phyloP scores from a whole-genome alignment of 2,797 vertebrate species.

The Cuniculus paca region DNA sequence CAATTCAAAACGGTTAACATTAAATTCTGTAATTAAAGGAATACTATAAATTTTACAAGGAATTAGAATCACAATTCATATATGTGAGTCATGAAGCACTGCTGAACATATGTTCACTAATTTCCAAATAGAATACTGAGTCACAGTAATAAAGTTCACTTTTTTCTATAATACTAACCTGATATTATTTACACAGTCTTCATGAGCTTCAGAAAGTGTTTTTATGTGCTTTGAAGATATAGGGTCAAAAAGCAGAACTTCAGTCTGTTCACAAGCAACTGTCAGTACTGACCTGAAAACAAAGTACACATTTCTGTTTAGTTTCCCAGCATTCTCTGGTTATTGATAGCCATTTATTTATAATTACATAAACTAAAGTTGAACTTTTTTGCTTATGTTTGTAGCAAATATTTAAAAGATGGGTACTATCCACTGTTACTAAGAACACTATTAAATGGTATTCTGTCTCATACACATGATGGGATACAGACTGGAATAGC shows the following conservation, averaged over 20 bases:
- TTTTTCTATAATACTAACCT: constrained; percentile 89
- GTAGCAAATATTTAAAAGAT: constrained; percentile 39
- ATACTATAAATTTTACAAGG: not conserved
- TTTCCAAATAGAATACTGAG: constrained; percentile 43
- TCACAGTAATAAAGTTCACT: constrained; percentile 57
- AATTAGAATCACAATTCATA: constrained; percentile 45
- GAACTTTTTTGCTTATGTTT: constrained; percentile 6
- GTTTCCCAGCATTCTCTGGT: constrained; percentile 31
- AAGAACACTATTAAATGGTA: constrained; percentile 37
- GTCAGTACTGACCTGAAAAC: constrained; percentile 95
- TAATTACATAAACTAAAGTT: constrained; percentile 25
- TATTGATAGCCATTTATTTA: constrained; percentile 52
- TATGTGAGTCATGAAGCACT: constrained; percentile 30
- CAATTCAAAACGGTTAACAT: constrained; percentile 51
- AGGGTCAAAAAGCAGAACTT: constrained; percentile 98
- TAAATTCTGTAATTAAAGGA: constrained; percentile 60
- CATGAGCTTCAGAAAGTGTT: constrained; percentile 97
- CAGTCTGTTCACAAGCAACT: constrained; percentile 98
- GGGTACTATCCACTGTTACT: not conserved
- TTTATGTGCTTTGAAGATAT: constrained; percentile 98
- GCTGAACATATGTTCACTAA: constrained; percentile 46
- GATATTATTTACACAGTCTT: constrained; percentile 99
- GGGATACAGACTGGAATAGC: not conserved
- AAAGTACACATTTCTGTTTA: constrained; percentile 71
- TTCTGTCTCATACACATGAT: not conserved